phyloP scores from a whole-genome alignment of 2,797 vertebrate genomes.

The Scleropages formosus region DNA sequence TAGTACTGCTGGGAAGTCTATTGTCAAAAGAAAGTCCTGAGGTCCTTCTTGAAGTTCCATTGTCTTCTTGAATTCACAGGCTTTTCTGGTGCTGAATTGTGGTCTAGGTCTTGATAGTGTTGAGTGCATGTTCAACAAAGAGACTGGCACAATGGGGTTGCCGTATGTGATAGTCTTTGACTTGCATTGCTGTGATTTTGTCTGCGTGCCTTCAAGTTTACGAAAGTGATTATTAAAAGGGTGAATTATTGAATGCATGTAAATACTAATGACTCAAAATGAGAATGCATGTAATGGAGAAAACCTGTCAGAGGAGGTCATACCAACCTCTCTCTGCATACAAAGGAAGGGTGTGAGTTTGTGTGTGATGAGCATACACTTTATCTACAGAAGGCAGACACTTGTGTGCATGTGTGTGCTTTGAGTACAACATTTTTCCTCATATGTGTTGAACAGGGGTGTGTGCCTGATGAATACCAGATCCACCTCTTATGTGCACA shows the following conservation, averaged over 20 bases:
- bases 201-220: constrained; percentile 8
- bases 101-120: constrained; percentile 15
- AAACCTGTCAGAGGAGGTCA: not conserved
- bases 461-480: no score
- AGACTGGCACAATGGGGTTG: not conserved
- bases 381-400: no score
- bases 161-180: constrained; percentile 7
- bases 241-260: not conserved
- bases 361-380: no score
- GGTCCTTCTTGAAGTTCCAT: not conserved
- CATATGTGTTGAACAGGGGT: no score
- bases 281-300: not conserved
- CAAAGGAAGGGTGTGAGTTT: no score
- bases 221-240: constrained; percentile 9
- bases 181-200: constrained; percentile 9
- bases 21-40: constrained; percentile 9
- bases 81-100: not conserved
- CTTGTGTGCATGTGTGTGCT: no score
- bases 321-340: no score
- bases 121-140: constrained; percentile 3
- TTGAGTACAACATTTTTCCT: no score
- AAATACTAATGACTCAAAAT: not conserved
- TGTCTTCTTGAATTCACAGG: constrained; percentile 5
- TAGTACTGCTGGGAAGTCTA: not conserved
- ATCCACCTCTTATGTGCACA: no score